Evolutionary conservation across 2,888 invertebrate species (phyloP), one percentile per base, ranked within the genome.

Genomic region (Micoletzkya japonica): DNA sequence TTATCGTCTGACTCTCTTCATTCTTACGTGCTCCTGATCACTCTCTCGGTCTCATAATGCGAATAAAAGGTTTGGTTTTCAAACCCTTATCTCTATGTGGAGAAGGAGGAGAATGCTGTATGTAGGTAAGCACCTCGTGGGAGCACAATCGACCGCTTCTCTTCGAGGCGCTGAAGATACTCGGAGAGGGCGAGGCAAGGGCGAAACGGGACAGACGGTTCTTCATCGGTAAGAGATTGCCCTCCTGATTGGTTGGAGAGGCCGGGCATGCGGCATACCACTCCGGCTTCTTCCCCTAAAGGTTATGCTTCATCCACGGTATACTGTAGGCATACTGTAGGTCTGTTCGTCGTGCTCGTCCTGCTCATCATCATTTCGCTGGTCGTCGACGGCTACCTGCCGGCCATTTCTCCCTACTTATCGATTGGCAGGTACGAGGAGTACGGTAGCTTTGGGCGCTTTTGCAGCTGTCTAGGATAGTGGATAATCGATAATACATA

Each of bases 151-250:
- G 74, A 24, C 77, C 77, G n/a, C 66, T 80, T 10, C 71, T 80
- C 20, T 73, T 75, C 57, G 77, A 78, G 26, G 77, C 78, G 30
- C 76, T 80, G 49, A 74, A 75, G 24, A 81, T 82, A 26, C 74
- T 85, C 3, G 72, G 77, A 14, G 81, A 82, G 32, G 84, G 83
- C 20, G 81, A 84, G 71, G 70, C 76, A 36, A 63, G 84, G 4
- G 85, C 82, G 10, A 70, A 77, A 32, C 76, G 75, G 69, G 84
- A 84, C 61, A 58, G 79, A 24, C 67, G 73, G 28, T 56, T 77
- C 30, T 79, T 74, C 57, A 67, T 76, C 28, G 81, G 75, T 26
- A 39, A 72, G 14, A 24, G n/a, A 54, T 75, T 20, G 71, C 68
- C 28, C 71, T 76, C 52, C 76, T 75, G 61, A 34, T 75, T 44